Evolutionary conservation across 2,797 vertebrate species (phyloP).

Genomic region (Poeciliopsis paucimaculata): DNA sequence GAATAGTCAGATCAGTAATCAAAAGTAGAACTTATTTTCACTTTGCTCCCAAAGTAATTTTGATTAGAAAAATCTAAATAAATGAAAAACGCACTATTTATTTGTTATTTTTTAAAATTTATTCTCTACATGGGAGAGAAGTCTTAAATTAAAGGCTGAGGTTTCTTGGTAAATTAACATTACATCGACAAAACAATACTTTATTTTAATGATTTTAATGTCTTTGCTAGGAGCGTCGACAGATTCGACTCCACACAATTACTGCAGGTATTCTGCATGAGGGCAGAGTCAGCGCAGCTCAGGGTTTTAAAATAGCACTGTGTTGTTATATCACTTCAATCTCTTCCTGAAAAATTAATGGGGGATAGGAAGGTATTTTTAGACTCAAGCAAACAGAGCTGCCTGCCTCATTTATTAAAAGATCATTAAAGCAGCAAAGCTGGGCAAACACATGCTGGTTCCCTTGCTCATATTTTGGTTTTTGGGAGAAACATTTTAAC

Average conservation of each 20-base stretch:
- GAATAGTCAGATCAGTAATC: background rate
- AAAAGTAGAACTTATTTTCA: background rate
- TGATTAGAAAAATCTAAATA: background rate
- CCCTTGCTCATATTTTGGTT: background rate
- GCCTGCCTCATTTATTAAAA: background rate
- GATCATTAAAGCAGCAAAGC: background rate
- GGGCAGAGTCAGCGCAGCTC: background rate
- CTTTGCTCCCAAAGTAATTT: background rate
- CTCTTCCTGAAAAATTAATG: slow-evolving; percentile 13
- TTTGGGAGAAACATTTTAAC: background rate
- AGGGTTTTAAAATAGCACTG: slow-evolving; percentile 33
- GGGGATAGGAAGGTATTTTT: slow-evolving; percentile 7
- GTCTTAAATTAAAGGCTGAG: background rate
- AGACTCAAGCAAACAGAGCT: slow-evolving; percentile 4
- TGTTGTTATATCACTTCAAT: slow-evolving; percentile 29
- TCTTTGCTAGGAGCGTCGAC: background rate
- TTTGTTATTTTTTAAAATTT: background rate
- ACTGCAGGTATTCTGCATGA: slow-evolving; percentile 23
- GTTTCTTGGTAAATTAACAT: background rate
- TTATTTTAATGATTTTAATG: background rate
- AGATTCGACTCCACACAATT: slow-evolving; percentile 8
- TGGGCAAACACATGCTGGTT: background rate
- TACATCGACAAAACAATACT: background rate
- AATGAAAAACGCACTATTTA: background rate
- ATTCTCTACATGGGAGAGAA: background rate